A percentile compares a stretch with the other conserved stretches of the same genome.
Conservation (phyloP, 53 echinoderm and acorn worm genomes). For the Temnopleurus reevesii region DNA sequence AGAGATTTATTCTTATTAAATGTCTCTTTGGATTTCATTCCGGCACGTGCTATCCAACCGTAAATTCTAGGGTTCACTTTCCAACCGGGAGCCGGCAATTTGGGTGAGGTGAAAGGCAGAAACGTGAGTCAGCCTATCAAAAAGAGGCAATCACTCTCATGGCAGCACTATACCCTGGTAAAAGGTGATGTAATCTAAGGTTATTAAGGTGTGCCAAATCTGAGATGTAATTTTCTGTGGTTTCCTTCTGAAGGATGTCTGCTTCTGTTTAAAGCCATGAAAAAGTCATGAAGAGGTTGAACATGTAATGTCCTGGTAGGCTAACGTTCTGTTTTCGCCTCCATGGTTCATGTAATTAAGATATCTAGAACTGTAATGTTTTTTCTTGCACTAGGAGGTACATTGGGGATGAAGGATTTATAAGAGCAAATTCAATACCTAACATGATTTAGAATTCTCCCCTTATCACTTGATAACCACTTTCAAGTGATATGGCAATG, state of each 20-base stretch:
- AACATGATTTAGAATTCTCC: no score
- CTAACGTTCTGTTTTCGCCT: no score
- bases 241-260: slow-evolving; percentile 8
- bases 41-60: background rate
- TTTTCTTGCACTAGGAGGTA: background rate
- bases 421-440: no score
- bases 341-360: background rate
- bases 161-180: background rate
- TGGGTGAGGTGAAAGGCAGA: background rate
- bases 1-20: background rate
- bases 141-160: slow-evolving; percentile 2
- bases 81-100: background rate
- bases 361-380: background rate
- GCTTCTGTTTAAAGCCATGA: background rate
- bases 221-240: slow-evolving; percentile 6
- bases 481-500: no score
- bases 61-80: background rate
- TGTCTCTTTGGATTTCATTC: background rate
- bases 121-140: background rate
- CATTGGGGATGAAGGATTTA: no score
- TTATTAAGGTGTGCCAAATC: slow-evolving; percentile 33
- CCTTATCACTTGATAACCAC: no score
- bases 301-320: background rate
- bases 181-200: slow-evolving; percentile 31
- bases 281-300: background rate